Evolutionary conservation across 2,113 vertebrate genomes (phyloP).

Genomic region (Grammomys dolichurus): DNA sequence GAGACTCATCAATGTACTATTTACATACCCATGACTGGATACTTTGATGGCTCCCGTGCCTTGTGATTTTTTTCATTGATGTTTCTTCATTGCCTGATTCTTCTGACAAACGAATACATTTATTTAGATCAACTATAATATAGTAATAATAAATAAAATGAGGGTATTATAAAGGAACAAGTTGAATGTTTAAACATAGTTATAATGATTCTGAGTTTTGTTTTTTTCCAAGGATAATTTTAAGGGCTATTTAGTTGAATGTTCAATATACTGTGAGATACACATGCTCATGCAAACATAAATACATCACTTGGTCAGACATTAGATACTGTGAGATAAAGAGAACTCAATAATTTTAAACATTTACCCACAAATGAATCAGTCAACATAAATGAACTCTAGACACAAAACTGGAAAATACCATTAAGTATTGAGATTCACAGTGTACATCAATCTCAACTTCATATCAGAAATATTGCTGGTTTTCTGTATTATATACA

Average conservation of each 20-base stretch:
- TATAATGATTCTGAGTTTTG: background rate
- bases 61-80: constrained; percentile 62
- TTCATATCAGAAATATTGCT: background rate
- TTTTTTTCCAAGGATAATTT: background rate
- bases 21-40: constrained; percentile 67
- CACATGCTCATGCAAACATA: background rate
- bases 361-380: background rate
- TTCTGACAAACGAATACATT: constrained; percentile 58
- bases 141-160: background rate
- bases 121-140: background rate
- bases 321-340: background rate
- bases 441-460: background rate
- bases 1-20: background rate
- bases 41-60: constrained; percentile 33
- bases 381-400: background rate
- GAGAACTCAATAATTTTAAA: background rate
- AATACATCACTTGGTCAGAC: background rate
- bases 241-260: background rate
- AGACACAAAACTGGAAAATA: background rate
- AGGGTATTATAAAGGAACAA: background rate
- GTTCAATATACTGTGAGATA: constrained; percentile 4
- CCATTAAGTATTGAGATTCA: background rate
- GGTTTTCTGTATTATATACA: background rate
- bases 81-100: constrained; percentile 54
- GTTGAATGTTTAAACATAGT: background rate